Percentiles rank a stretch among this genome's conserved stretches.
These are phyloP conservation scores for Rhinatrema bivittatum DNA, from an alignment of 2,797 vertebrate genomes.

Conservation along the genomic window DNA sequence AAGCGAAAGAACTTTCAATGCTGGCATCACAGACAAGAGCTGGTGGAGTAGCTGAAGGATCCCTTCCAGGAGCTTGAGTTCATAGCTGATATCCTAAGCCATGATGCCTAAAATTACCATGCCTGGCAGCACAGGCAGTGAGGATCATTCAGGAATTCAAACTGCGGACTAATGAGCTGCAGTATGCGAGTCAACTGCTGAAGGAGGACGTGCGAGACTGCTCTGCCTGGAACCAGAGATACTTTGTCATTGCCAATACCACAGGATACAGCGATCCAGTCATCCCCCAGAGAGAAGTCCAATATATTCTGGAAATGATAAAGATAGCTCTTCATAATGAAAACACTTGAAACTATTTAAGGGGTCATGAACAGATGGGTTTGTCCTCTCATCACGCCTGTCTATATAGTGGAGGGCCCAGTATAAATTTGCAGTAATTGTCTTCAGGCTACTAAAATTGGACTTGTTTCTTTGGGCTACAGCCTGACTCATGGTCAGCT, in stretches of 20 bases:
- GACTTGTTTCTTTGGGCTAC: no score
- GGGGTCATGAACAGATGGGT: no score
- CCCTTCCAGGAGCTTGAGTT: conserved; percentile 86
- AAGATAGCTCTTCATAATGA: no score
- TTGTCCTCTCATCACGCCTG: no score
- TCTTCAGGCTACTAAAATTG: no score
- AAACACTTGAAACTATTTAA: no score
- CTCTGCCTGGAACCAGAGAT: conserved; percentile 95
- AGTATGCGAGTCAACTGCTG: conserved; percentile 81
- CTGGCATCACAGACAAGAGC: conserved; percentile 91
- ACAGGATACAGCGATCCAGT: conserved; percentile 76
- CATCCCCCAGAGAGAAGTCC: conserved; percentile 81
- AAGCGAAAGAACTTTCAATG: not conserved
- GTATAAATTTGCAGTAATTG: no score
- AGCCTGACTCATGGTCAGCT: no score
- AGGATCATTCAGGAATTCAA: conserved; percentile 98
- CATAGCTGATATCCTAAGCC: conserved; percentile 86
- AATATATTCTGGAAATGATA: no score
- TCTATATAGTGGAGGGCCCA: no score
- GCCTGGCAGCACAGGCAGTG: conserved; percentile 97
- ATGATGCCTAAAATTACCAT: conserved; percentile 97
- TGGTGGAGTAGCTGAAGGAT: conserved; percentile 91
- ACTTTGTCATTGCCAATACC: conserved; percentile 89
- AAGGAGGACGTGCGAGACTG: conserved; percentile 94
- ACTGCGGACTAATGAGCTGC: conserved; percentile 86